Conservation (phyloP, 2,113 vertebrate species). For the Cyprinodon tularosa region DNA sequence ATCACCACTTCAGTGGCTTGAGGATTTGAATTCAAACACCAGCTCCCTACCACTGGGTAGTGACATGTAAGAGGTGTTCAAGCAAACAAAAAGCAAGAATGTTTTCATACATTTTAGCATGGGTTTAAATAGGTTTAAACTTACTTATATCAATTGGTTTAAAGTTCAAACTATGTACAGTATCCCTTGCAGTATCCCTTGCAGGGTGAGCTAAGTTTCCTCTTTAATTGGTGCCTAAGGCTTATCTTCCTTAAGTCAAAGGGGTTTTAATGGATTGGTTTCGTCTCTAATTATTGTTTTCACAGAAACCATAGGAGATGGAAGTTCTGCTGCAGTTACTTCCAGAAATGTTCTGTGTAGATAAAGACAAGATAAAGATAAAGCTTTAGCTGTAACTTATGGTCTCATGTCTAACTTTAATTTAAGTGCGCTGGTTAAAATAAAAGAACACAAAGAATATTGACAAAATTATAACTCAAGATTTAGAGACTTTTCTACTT, state of each 20-base stretch:
- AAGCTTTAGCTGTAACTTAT: slow-evolving; percentile 37
- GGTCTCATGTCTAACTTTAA: slow-evolving; percentile 23
- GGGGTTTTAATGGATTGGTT: slow-evolving; percentile 61
- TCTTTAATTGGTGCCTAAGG: slow-evolving; percentile 67
- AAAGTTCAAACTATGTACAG: slow-evolving; percentile 41
- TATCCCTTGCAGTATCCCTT: slow-evolving; percentile 34
- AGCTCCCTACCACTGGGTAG: slow-evolving; percentile 33
- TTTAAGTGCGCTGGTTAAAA: slow-evolving; percentile 16
- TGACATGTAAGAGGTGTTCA: slow-evolving; percentile 33
- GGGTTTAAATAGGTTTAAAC: slow-evolving; percentile 48
- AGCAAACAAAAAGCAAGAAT: slow-evolving; percentile 5
- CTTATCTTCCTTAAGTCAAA: slow-evolving; percentile 65
- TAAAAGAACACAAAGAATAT: not conserved
- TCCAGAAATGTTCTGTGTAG: slow-evolving; percentile 42
- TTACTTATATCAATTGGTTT: slow-evolving; percentile 35
- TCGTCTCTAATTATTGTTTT: slow-evolving; percentile 65
- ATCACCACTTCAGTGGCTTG: slow-evolving; percentile 41
- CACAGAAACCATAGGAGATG: slow-evolving; percentile 73
- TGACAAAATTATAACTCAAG: not conserved
- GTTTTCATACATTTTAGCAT: slow-evolving; percentile 52
- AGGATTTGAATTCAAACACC: slow-evolving; percentile 49
- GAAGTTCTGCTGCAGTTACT: slow-evolving; percentile 36
- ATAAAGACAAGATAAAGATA: slow-evolving; percentile 53
- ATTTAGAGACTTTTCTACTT: not conserved
- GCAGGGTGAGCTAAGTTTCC: slow-evolving; percentile 48